phyloP scores from a whole-genome alignment of 2,113 vertebrate species.

The Lepidothrix coronata region DNA sequence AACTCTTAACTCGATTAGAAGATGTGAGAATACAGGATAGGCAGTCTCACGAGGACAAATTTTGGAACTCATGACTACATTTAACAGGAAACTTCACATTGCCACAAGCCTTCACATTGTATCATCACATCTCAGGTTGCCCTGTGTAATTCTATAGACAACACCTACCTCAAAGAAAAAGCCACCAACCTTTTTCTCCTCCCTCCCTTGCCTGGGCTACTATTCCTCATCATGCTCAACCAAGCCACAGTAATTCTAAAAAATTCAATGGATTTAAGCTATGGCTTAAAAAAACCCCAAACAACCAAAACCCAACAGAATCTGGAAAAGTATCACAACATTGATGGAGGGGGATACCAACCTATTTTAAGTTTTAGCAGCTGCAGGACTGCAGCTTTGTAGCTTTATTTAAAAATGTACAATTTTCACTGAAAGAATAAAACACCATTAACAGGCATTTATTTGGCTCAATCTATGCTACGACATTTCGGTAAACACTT shows the following conservation, averaged over 20 bases:
- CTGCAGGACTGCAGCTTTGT: neutral
- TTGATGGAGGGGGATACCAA: neutral
- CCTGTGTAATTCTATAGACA: neutral
- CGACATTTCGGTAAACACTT: neutral
- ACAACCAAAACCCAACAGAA: neutral
- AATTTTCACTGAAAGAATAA: neutral
- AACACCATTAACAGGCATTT: neutral
- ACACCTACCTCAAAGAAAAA: neutral
- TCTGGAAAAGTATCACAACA: neutral
- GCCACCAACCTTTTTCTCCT: neutral
- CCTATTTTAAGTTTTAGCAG: neutral
- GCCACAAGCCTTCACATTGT: neutral
- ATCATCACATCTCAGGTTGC: neutral
- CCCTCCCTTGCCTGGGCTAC: neutral
- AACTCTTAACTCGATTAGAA: neutral
- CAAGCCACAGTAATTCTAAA: neutral
- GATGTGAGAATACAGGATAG: neutral
- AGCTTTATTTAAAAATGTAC: neutral
- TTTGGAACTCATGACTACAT: neutral
- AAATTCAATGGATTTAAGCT: neutral
- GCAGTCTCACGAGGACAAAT: neutral
- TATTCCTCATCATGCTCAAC: neutral
- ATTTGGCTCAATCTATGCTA: neutral
- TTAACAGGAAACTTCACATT: neutral
- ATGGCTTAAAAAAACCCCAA: neutral